Evolutionary conservation across 2,113 vertebrate species (phyloP).

Genomic region (Patagioenas fasciata): DNA sequence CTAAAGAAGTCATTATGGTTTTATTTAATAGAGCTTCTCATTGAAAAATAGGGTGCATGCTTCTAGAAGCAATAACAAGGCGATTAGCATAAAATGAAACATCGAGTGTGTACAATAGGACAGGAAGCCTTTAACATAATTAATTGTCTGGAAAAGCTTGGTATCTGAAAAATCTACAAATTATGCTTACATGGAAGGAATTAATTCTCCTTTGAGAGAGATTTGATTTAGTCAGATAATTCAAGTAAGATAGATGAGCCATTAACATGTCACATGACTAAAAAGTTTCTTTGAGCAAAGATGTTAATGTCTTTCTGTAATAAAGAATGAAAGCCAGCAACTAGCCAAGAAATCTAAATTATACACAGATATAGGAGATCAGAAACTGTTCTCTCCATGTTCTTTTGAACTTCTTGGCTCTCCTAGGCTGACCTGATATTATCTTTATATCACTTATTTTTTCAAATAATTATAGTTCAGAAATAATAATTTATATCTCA

Average conservation of each 20-base stretch:
- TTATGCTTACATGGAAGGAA: neutral
- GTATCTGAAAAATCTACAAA: slow-evolving; percentile 31
- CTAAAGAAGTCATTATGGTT: neutral
- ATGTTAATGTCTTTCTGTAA: neutral
- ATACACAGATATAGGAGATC: neutral
- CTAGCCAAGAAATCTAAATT: neutral
- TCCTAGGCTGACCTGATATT: neutral
- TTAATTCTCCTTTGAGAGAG: neutral
- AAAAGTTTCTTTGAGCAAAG: neutral
- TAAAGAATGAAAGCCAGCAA: neutral
- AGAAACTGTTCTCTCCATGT: neutral
- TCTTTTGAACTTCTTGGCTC: neutral
- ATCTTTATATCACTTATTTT: neutral
- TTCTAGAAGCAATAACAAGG: neutral
- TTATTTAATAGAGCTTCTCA: neutral
- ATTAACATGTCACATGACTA: neutral
- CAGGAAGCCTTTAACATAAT: neutral
- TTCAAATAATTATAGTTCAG: neutral
- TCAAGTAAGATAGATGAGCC: neutral
- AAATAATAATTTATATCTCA: neutral
- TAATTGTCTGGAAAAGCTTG: neutral
- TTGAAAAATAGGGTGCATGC: neutral
- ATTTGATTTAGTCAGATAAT: neutral
- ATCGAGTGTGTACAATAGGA: neutral
- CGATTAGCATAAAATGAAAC: neutral